Evolutionary conservation across 2,113 vertebrate species (phyloP).

Genomic region (Galbula dea): DNA sequence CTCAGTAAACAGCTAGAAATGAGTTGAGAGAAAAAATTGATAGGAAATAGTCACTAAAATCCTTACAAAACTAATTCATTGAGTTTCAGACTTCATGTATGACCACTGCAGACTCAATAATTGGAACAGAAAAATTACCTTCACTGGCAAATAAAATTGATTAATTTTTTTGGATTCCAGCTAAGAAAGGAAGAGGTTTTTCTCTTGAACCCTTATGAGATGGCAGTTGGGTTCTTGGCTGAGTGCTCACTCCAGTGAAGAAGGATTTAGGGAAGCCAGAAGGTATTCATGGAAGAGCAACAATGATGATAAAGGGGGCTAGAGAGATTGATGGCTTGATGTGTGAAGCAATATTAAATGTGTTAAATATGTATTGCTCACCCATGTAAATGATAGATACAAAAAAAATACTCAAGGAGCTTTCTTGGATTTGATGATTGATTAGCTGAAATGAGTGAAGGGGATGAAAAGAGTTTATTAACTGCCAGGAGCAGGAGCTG

Average conservation of each 20-base stretch:
- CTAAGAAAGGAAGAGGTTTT: neutral
- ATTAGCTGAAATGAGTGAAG: neutral
- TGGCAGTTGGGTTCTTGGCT: neutral
- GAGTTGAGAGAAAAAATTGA: neutral
- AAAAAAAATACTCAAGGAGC: neutral
- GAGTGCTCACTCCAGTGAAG: neutral
- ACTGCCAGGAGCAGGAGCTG: neutral
- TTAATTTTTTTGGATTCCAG: neutral
- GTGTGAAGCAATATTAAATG: neutral
- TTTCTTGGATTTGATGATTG: neutral
- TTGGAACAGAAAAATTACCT: neutral
- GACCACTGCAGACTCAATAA: neutral
- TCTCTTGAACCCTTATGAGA: neutral
- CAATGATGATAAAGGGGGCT: neutral
- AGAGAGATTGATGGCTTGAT: neutral
- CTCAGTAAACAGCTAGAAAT: neutral
- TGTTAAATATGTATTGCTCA: neutral
- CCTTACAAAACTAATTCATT: neutral
- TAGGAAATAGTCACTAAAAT: neutral
- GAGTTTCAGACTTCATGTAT: neutral
- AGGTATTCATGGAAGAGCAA: neutral
- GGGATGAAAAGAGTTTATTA: neutral
- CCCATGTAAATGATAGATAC: neutral
- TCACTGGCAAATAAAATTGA: neutral
- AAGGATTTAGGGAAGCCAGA: neutral